Evolutionary conservation across 2,888 invertebrate genomes (phyloP), one percentile per base, ranked within the genome.

Genomic region (Agriopis aurantiaria): DNA sequence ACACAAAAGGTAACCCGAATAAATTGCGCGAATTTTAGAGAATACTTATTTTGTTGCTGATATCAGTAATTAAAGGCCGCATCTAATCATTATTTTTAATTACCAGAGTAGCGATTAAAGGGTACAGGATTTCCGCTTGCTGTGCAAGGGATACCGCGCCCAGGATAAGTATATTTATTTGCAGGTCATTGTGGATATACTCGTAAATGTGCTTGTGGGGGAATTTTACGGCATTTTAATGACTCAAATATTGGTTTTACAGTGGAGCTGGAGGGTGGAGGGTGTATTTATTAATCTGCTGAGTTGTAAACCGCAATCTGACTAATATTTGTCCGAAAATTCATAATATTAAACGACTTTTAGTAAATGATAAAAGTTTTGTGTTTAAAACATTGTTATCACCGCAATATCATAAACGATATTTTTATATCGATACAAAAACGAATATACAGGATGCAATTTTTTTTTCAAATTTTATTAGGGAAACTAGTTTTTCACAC

Each of bases 21-120:
- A 67, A 65, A 64, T 67, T 55, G 53, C 43, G n/a, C 4, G 40
- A 61, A 65, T 65, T 69, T 61, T 52, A 45, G 55, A 55, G 63
- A 63, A 59, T 66, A 23, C 17, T 23, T 23, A 63, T 67, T 70
- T 66, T 67, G 70, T 59, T 60, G 59, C 68, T 72, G 70, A 71
- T 73, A 68, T 63, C 69, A 58, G 65, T 70, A 71, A 71, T 75
- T 72, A 75, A 71, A 74, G 72, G 70, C 70, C 70, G 71, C 23
- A 68, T 74, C 69, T 70, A 51, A 71, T 72, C 73, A 77, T 77
- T 77, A 77, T 74, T 75, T 77, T 77, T 77, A 77, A 77, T 77
- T 75, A 77, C 66, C 73, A 71, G 69, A 71, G 73, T 72, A 73
- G 72, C 73, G 73, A 68, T 71, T 63, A 71, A 69, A 67, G 51